Evolutionary conservation across 2,888 invertebrate species (phyloP).

Genomic region (Cenopis cana): DNA sequence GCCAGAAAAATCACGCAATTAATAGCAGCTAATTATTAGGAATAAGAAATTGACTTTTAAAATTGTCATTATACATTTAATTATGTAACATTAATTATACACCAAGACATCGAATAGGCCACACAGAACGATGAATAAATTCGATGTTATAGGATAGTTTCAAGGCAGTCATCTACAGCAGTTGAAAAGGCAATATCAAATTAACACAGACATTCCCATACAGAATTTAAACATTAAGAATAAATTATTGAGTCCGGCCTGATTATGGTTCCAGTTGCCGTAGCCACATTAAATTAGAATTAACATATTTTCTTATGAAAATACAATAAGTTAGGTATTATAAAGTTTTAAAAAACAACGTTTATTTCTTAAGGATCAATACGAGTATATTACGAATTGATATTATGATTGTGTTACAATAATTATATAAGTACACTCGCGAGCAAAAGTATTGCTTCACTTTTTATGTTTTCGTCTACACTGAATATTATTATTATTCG

Average conservation of each 20-base stretch:
- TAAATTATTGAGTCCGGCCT: not conserved
- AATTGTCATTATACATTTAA: slow-evolving; percentile 16
- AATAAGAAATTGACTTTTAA: slow-evolving; percentile 23
- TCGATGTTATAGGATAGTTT: slow-evolving; percentile 52
- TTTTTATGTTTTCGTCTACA: too few species aligned
- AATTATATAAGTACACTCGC: too few species aligned
- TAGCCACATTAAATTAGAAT: too few species aligned
- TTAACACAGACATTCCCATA: not conserved
- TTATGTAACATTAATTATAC: slow-evolving; percentile 43
- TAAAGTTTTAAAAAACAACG: too few species aligned
- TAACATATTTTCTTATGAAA: too few species aligned
- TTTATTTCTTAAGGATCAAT: too few species aligned
- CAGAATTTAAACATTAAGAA: not conserved
- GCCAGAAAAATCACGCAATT: not conserved
- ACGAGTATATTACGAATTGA: too few species aligned
- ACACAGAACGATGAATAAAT: slow-evolving; percentile 53
- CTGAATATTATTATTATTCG: too few species aligned
- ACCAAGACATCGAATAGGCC: slow-evolving; percentile 57
- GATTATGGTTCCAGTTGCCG: not conserved
- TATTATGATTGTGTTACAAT: too few species aligned
- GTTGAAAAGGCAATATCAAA: slow-evolving; percentile 1
- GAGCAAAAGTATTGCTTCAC: too few species aligned
- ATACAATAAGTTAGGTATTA: too few species aligned
- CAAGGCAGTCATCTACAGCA: slow-evolving; percentile 7
- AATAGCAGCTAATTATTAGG: not conserved